A percentile compares a stretch with the other conserved stretches of the same genome.
Conservation (phyloP, 2,888 invertebrate genomes). For the Balanococcus diminutus region DNA sequence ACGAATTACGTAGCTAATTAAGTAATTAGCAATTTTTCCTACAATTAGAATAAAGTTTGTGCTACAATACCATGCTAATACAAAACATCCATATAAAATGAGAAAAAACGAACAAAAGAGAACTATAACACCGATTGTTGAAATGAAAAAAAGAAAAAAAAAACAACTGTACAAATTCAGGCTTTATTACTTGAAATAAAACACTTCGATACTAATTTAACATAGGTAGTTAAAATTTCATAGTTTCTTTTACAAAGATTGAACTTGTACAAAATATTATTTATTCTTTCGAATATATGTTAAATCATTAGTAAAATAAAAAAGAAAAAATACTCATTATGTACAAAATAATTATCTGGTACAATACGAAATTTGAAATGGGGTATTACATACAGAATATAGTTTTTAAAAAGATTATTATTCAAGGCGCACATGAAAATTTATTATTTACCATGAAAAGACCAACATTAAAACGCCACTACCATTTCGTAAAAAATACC, state of each 20-base stretch:
- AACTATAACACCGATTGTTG: neutral
- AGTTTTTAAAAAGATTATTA: neutral
- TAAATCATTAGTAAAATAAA: conserved; percentile 39
- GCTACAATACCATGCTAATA: neutral
- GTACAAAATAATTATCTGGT: conserved; percentile 30
- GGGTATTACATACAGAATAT: neutral
- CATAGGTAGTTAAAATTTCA: conserved; percentile 15
- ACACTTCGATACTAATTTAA: neutral
- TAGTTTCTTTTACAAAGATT: conserved; percentile 4
- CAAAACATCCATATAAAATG: neutral
- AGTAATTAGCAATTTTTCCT: neutral
- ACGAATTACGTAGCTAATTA: neutral
- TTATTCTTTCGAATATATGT: conserved; percentile 13
- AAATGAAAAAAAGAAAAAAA: conserved; percentile 10
- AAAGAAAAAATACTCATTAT: neutral
- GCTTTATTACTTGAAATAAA: conserved; percentile 29
- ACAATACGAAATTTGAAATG: conserved; percentile 8
- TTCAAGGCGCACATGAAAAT: neutral
- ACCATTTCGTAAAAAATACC: neutral
- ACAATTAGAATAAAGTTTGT: neutral
- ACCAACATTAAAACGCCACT: neutral
- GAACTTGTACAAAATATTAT: conserved; percentile 32
- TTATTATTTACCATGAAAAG: neutral
- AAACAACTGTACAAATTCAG: conserved; percentile 33
- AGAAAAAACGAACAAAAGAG: neutral